Percentiles rank a stretch among this genome's conserved stretches.
phyloP scores from a whole-genome alignment of 2,113 vertebrate species.

The Tonatia bakeri region DNA sequence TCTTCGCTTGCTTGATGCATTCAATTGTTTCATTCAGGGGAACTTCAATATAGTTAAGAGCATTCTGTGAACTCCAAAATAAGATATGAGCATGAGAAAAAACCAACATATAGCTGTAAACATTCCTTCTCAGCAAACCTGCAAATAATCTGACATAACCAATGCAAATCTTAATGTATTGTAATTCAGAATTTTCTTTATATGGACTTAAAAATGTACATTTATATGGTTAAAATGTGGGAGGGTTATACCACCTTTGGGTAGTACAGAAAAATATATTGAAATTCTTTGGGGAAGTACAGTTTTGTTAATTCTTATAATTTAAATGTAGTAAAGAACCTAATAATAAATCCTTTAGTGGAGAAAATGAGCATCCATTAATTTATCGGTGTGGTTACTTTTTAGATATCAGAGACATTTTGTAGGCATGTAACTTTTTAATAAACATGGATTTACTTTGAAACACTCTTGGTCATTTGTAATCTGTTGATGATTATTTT shows the following conservation, averaged over 20 bases:
- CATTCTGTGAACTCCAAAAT: constrained; percentile 41
- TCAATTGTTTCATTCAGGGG: constrained; percentile 65
- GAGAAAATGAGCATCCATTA: neutral
- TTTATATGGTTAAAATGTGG: neutral
- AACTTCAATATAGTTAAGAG: constrained; percentile 59
- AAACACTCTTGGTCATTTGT: neutral
- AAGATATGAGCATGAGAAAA: neutral
- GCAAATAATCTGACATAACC: neutral
- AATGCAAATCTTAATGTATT: neutral
- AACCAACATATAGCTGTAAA: neutral
- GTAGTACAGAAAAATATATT: neutral
- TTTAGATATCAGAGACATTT: neutral
- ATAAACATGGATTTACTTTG: neutral
- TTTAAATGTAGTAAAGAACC: neutral
- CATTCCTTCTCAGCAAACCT: neutral
- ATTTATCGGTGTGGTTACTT: neutral
- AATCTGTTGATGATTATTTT: neutral
- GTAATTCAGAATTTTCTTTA: neutral
- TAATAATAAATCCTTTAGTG: neutral
- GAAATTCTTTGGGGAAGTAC: neutral
- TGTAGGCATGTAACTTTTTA: neutral
- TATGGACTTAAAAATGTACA: neutral
- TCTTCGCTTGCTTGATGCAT: constrained; percentile 64
- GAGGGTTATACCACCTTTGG: neutral
- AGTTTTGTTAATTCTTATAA: neutral